phyloP scores from a whole-genome alignment of 1,140 invertebrate species.

The Schlechtendalia chinensis region DNA sequence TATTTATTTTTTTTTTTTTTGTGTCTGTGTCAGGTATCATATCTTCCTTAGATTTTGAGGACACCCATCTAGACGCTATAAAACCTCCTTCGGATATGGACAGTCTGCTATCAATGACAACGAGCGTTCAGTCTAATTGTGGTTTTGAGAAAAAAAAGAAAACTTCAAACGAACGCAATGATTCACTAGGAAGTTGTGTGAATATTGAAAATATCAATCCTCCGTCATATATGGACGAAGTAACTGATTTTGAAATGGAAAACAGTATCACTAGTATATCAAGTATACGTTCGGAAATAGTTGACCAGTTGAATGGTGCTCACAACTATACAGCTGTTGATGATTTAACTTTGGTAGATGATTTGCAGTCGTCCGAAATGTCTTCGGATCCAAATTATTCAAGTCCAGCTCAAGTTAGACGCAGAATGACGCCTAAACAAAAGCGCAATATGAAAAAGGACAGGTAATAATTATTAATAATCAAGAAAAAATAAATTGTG shows the following conservation, averaged over 20 bases:
- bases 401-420: conserved; percentile 23
- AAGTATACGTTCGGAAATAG: conserved; percentile 62
- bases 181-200: conserved; percentile 55
- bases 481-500: background rate
- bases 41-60: conserved; percentile 64
- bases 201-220: conserved; percentile 78
- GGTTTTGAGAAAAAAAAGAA: conserved; percentile 56
- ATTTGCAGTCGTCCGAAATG: conserved; percentile 52
- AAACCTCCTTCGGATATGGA: conserved; percentile 71
- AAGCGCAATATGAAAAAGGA: conserved; percentile 70
- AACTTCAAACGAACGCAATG: conserved; percentile 55
- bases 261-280: conserved; percentile 79
- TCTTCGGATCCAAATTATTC: conserved; percentile 46
- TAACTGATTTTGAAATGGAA: conserved; percentile 66
- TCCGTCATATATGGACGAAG: conserved; percentile 75
- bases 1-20: background rate
- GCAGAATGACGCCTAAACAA: conserved; percentile 70
- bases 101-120: conserved; percentile 60
- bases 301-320: conserved; percentile 51
- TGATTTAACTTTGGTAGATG: conserved; percentile 50
- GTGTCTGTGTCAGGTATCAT: conserved; percentile 68
- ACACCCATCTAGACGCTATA: conserved; percentile 72
- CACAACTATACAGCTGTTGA: conserved; percentile 31
- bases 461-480: conserved; percentile 55
- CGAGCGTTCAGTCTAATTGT: conserved; percentile 58